Evolutionary conservation across 2,113 vertebrate genomes (phyloP).

Genomic region (Cichladusa arquata): DNA sequence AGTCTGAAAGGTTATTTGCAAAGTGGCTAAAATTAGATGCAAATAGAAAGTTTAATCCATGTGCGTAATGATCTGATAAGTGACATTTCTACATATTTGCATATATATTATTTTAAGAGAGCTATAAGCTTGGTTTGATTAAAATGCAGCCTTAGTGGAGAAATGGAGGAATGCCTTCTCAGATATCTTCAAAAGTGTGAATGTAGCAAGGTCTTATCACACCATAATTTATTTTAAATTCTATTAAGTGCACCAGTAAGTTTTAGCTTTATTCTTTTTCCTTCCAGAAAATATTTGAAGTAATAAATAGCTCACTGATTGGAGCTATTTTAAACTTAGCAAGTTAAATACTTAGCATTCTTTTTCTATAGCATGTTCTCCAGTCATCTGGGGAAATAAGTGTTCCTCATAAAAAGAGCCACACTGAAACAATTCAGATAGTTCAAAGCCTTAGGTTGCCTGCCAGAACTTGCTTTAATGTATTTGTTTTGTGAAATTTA

Average conservation of each 20-base stretch:
- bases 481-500: conserved; percentile 24
- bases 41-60: background rate
- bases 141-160: background rate
- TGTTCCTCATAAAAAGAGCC: conserved; percentile 40
- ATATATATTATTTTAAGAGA: background rate
- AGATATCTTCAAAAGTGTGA: conserved; percentile 18
- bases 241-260: conserved; percentile 16
- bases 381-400: conserved; percentile 51
- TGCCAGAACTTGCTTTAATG: conserved; percentile 26
- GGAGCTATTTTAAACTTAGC: conserved; percentile 62
- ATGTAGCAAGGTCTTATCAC: background rate
- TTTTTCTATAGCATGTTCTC: conserved; percentile 26
- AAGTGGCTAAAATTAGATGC: background rate
- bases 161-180: background rate
- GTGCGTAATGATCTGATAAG: background rate
- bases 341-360: conserved; percentile 61
- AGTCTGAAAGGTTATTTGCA: background rate
- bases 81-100: background rate
- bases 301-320: conserved; percentile 63
- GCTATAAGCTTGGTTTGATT: background rate
- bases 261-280: conserved; percentile 46
- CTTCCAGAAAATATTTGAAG: conserved; percentile 56
- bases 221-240: conserved; percentile 57
- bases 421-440: conserved; percentile 42
- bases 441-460: conserved; percentile 32